Conservation (phyloP, 2,888 invertebrate genomes). For the Sphaerolaimus hirsutus region DNA sequence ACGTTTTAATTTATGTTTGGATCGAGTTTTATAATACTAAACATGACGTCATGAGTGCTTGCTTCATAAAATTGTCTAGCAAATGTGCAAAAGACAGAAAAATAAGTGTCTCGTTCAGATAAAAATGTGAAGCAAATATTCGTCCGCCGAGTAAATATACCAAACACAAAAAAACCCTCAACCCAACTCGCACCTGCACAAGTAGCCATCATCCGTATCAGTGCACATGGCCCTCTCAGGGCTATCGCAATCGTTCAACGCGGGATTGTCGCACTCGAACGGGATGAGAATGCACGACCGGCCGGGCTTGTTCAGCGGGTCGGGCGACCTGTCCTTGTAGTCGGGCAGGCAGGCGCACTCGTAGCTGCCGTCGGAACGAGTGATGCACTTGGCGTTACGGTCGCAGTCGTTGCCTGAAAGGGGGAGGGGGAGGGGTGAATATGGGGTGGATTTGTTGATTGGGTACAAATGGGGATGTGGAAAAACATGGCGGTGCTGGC, state of each 20-base stretch:
- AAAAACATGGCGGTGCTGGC: too few relatives aligned
- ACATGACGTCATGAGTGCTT: too few relatives aligned
- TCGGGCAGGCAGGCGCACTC: constrained; percentile 10
- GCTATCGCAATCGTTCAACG: constrained; percentile 14
- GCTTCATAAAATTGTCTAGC: too few relatives aligned
- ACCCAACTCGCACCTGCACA: constrained; percentile 11
- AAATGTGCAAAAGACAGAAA: too few relatives aligned
- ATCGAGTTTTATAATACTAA: too few relatives aligned
- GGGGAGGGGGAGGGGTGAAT: too few relatives aligned
- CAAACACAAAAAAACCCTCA: not conserved
- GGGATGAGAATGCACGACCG: constrained; percentile 13
- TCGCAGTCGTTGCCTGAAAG: constrained; percentile 24
- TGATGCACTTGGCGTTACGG: constrained; percentile 18
- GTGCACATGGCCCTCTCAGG: constrained; percentile 8
- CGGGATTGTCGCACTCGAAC: constrained; percentile 15
- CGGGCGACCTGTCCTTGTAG: constrained; percentile 14
- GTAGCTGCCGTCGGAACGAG: constrained; percentile 9
- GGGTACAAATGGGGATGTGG: too few relatives aligned
- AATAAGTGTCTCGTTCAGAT: too few relatives aligned
- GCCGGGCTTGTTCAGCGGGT: constrained; percentile 10
- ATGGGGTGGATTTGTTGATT: too few relatives aligned
- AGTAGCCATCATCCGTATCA: constrained; percentile 7
- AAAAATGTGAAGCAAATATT: constrained; percentile 1
- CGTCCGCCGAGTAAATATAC: not conserved
- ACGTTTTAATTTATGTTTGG: too few relatives aligned